Evolutionary conservation across 2,113 vertebrate genomes (phyloP), one percentile per base, ranked within the genome.

Genomic region (Bos indicus): DNA sequence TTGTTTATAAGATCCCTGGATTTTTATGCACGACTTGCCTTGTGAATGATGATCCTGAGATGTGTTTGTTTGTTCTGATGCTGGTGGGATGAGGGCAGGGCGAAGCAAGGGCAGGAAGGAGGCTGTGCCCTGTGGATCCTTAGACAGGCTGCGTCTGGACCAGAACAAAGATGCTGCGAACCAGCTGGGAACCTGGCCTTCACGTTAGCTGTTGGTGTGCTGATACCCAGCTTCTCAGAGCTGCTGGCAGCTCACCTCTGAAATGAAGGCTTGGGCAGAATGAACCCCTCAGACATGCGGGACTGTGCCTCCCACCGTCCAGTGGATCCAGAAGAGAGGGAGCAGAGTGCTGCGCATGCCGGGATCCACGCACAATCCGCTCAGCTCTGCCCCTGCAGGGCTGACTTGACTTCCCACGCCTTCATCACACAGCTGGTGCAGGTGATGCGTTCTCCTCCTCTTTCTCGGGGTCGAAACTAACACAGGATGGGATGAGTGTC

Each of bases 231-330:
- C n/a, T 28, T 26, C 60, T 28, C 16, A 2, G 40, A 1, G n/a
- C 13, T 30, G 7, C 5, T 16, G 30, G 16, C 2, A 3, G 30
- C 90, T 94, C 5, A 30, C 9, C 30, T 40, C 25, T 16, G 23
- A 48, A 40, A 15, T 0, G 40, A 59, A 59, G 12, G 12, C 8
- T 2, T 2, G 13, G 7, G 46, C 19, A 10, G 5, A 12, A 2
- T 1, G 2, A 12, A 2, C 3, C 23, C 21, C 4, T 5, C 2
- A 0, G 28, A 25, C 1, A 8, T 12, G 5, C 3, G 2, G 11
- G 33, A 25, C 21, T n/a, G 25, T 2, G 12, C 7, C 1, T 56
- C 14, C 64, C 48, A 9, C n/a, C 33, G 6, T 23, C 26, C 21
- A 7, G 28, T 7, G 57, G 48, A 4, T 48, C 46, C 30, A 1